Evolutionary conservation across 1,140 invertebrate species (phyloP).

Genomic region (Drosophila leontia): DNA sequence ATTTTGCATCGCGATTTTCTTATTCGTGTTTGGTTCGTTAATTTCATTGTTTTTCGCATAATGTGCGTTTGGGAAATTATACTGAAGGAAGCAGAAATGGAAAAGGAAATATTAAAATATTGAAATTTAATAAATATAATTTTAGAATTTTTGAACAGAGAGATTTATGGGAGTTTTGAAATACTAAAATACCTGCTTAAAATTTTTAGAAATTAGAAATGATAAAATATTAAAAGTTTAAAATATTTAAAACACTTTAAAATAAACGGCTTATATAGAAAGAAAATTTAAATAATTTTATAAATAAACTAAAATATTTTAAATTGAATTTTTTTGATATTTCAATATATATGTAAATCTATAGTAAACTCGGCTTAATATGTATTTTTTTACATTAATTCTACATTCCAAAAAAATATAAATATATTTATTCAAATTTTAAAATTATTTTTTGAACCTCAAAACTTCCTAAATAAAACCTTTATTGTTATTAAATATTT

Average conservation of each 20-base stretch:
- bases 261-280: too few relatives aligned
- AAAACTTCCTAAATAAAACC: too few relatives aligned
- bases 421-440: too few relatives aligned
- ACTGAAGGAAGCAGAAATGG: background rate
- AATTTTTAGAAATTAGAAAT: background rate
- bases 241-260: too few relatives aligned
- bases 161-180: background rate
- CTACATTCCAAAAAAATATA: too few relatives aligned
- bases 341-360: background rate
- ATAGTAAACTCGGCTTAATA: background rate
- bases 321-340: too few relatives aligned
- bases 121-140: background rate
- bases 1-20: slow-evolving; percentile 60
- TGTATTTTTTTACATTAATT: background rate
- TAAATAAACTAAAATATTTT: too few relatives aligned
- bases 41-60: slow-evolving; percentile 80
- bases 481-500: background rate
- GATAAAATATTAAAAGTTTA: too few relatives aligned
- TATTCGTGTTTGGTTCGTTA: slow-evolving; percentile 79
- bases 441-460: too few relatives aligned
- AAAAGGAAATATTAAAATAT: background rate
- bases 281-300: too few relatives aligned
- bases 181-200: too few relatives aligned
- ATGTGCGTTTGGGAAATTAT: slow-evolving; percentile 49
- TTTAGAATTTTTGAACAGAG: background rate